phyloP scores from a whole-genome alignment of 2,888 invertebrate species.

The Odontothrips loti region DNA sequence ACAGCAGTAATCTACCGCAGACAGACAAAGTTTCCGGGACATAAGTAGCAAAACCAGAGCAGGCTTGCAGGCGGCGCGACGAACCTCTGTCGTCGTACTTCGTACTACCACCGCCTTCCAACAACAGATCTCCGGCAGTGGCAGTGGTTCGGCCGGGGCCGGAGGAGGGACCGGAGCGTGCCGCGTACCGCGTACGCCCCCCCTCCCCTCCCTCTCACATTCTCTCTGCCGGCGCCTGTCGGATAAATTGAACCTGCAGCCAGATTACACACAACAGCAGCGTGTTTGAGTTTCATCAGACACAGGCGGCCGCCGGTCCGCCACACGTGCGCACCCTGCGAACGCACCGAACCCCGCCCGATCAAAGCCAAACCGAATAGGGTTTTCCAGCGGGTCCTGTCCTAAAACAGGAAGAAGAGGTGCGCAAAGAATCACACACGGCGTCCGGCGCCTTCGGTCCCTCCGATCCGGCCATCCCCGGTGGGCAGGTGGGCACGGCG shows the following conservation, averaged over 20 bases:
- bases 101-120: too few species aligned
- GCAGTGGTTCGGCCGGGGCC: background rate
- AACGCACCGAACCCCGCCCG: too few species aligned
- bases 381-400: too few species aligned
- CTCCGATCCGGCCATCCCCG: too few species aligned
- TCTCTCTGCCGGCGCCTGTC: background rate
- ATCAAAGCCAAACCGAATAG: too few species aligned
- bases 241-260: slow-evolving; percentile 15
- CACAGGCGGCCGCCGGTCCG: background rate
- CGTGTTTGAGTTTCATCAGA: slow-evolving; percentile 20
- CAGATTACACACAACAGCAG: background rate
- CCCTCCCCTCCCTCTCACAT: background rate
- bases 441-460: too few species aligned
- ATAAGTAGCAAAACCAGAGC: slow-evolving; percentile 18
- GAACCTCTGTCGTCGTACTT: background rate
- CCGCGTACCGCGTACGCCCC: too few species aligned
- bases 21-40: slow-evolving; percentile 22
- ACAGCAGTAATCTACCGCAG: slow-evolving; percentile 10
- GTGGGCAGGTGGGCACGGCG: too few species aligned
- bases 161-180: too few species aligned
- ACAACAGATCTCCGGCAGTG: background rate
- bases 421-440: too few species aligned
- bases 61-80: background rate
- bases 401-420: too few species aligned
- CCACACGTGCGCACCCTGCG: too few species aligned